These are phyloP conservation scores for Atherix ibis DNA, from an alignment of 2,888 invertebrate species.

Conservation along the genomic window DNA sequence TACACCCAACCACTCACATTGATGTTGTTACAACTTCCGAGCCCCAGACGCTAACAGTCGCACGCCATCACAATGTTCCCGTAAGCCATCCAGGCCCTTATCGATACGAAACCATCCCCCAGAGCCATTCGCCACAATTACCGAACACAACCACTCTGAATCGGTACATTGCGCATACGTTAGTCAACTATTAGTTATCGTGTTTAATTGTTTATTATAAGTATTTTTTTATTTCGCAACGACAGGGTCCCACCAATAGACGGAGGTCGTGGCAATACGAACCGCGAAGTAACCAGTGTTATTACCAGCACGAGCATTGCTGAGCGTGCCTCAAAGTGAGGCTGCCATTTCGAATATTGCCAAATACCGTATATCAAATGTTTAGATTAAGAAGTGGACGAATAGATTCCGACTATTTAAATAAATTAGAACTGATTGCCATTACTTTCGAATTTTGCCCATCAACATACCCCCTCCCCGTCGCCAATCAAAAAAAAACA, in stretches of 20 bases:
- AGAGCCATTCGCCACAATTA: slow-evolving; percentile 35
- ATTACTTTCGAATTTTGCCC: too few species aligned
- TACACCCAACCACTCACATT: slow-evolving; percentile 2
- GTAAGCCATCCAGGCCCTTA: slow-evolving; percentile 6
- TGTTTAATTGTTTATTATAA: neutral
- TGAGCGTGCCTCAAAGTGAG: slow-evolving; percentile 30
- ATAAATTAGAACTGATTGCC: too few species aligned
- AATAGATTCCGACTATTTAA: too few species aligned
- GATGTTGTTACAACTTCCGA: slow-evolving; percentile 3
- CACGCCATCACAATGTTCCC: slow-evolving; percentile 13
- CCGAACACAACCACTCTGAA: slow-evolving; percentile 36
- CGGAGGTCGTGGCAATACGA: slow-evolving; percentile 22
- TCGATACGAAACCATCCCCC: slow-evolving; percentile 19
- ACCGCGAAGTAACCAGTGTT: slow-evolving; percentile 35
- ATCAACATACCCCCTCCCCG: too few species aligned
- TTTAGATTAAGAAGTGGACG: too few species aligned
- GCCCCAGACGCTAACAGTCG: slow-evolving; percentile 6
- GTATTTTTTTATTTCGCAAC: neutral
- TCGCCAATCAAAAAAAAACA: neutral
- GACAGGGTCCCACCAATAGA: slow-evolving; percentile 42
- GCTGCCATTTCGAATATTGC: neutral
- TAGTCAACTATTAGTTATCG: slow-evolving; percentile 13
- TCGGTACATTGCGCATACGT: slow-evolving; percentile 37
- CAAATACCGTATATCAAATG: neutral
- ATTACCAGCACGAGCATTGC: slow-evolving; percentile 39